Percentiles rank a stretch among this genome's conserved stretches.
Evolutionary conservation across 2,888 invertebrate genomes (phyloP).

Genomic region (Drosophila paucipuncta): DNA sequence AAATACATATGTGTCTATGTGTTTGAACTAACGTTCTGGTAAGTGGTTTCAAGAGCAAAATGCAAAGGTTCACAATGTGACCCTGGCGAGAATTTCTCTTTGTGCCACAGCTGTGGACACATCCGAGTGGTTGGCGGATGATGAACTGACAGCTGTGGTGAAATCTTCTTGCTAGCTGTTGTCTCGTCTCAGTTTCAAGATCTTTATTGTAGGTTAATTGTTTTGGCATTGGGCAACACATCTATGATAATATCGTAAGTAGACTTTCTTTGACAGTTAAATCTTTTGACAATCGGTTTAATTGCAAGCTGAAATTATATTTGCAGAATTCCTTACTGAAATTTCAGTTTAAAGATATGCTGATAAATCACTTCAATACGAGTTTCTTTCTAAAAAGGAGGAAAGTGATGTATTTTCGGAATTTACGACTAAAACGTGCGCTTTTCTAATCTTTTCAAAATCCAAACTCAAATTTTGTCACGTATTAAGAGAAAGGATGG

Average conservation of each 20-base stretch:
- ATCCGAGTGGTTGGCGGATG: conserved; percentile 43
- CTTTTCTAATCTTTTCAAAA: background rate
- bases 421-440: conserved; percentile 16
- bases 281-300: conserved; percentile 54
- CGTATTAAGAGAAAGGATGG: conserved; percentile 4
- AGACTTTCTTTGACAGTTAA: conserved; percentile 73
- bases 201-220: conserved; percentile 79
- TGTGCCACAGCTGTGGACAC: conserved; percentile 39
- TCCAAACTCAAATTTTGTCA: background rate
- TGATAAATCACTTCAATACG: conserved; percentile 52
- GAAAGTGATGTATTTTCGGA: conserved; percentile 51
- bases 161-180: conserved; percentile 63
- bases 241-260: conserved; percentile 35
- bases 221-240: conserved; percentile 73
- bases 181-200: conserved; percentile 63
- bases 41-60: conserved; percentile 68
- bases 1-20: conserved; percentile 25
- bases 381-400: conserved; percentile 30
- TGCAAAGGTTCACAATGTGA: conserved; percentile 56
- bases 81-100: conserved; percentile 74
- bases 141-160: conserved; percentile 51
- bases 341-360: conserved; percentile 34
- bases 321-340: conserved; percentile 31
- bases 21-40: conserved; percentile 58
- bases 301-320: conserved; percentile 26